Evolutionary conservation across 1,140 invertebrate species (phyloP).

Genomic region (Coenobita brevimanus): DNA sequence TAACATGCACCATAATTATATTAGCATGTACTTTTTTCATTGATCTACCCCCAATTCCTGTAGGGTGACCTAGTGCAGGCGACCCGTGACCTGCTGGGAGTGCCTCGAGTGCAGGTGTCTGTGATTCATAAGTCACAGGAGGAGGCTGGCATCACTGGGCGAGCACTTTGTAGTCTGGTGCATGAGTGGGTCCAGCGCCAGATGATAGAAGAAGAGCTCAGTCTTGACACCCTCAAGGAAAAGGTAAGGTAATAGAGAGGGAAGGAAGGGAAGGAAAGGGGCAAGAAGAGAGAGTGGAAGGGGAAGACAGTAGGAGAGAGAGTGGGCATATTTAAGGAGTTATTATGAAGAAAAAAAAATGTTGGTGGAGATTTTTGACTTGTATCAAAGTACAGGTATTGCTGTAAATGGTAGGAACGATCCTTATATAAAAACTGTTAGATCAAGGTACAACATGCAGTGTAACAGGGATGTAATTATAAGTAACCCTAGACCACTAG

Average conservation of each 20-base stretch:
- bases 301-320: background rate
- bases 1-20: too few species aligned
- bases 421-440: too few species aligned
- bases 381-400: too few species aligned
- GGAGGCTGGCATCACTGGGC: constrained; percentile 77
- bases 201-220: constrained; percentile 75
- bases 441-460: too few species aligned
- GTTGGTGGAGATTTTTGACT: too few species aligned
- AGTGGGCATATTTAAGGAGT: background rate
- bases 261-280: constrained; percentile 19
- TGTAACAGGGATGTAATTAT: too few species aligned
- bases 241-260: constrained; percentile 70
- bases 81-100: constrained; percentile 75
- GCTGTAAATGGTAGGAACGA: too few species aligned
- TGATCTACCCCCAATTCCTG: too few species aligned
- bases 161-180: constrained; percentile 80
- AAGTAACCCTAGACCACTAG: too few species aligned
- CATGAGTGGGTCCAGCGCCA: constrained; percentile 81
- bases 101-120: constrained; percentile 81
- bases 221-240: constrained; percentile 75
- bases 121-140: constrained; percentile 79
- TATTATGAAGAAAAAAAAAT: too few species aligned
- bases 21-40: too few species aligned
- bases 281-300: background rate
- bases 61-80: constrained; percentile 66